Percentiles rank a stretch among this genome's conserved stretches.
phyloP scores from a whole-genome alignment of 2,113 vertebrate species.

The Paramisgurnus dabryanus region DNA sequence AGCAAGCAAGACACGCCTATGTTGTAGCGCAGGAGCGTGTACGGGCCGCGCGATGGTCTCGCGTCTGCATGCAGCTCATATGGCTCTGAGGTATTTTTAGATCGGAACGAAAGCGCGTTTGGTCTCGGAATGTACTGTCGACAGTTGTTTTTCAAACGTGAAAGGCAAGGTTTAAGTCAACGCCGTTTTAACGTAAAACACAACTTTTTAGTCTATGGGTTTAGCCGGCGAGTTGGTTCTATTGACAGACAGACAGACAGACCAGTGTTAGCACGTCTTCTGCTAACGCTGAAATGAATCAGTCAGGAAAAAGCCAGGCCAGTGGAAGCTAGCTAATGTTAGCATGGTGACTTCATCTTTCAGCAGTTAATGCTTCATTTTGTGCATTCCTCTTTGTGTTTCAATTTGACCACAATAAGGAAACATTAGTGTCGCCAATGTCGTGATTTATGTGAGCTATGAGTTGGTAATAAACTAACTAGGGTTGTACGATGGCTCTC shows the following conservation, averaged over 20 bases:
- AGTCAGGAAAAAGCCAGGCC: neutral
- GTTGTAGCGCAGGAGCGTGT: constrained; percentile 51
- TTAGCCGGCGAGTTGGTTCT: constrained; percentile 15
- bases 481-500: neutral
- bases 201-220: neutral
- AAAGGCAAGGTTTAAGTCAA: neutral
- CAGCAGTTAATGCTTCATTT: neutral
- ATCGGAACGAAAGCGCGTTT: constrained; percentile 47
- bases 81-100: constrained; percentile 72
- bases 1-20: constrained; percentile 71
- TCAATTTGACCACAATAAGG: neutral
- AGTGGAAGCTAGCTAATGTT: neutral
- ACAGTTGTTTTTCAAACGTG: neutral
- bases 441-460: neutral
- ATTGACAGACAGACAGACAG: neutral
- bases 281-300: constrained; percentile 40
- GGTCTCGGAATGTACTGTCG: neutral
- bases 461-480: neutral
- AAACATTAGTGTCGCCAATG: neutral
- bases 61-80: constrained; percentile 33
- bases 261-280: constrained; percentile 24
- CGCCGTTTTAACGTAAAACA: neutral
- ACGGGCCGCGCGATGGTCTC: constrained; percentile 60
- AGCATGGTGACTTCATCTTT: neutral
- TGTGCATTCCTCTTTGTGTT: neutral